Evolutionary conservation across 64 coral and sea anemone species (phyloP), one percentile per base, ranked within the genome.

Genomic region (Actinia equina): DNA sequence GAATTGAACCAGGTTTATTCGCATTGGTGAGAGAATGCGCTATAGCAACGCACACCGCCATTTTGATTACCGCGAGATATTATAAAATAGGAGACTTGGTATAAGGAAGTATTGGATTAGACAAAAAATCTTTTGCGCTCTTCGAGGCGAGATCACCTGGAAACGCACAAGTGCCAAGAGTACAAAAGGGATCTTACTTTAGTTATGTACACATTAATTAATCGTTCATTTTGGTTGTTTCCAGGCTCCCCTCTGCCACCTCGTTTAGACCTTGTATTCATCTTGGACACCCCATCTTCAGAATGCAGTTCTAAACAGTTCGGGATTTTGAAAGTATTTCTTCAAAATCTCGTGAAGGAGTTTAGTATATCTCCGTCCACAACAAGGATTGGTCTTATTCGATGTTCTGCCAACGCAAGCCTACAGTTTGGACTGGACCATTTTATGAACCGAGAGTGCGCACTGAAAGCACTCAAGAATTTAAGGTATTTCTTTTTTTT

Each of bases 351-450:
- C 14, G 54, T 63, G 19, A 42, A 22, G 10, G 83, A 85, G 54
- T 85, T 85, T 43, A 85, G 83, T 15, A 44, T 85, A n/a, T 85
- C 83, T 10, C 83, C 83, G 17, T 85, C 83, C 22, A 85, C 83
- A 44, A 85, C 83, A 85, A 54, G 83, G 26, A 45, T 85, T 26
- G 83, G 53, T 60, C 51, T 85, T 85, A 63, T 63, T 42, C 23
- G 59, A 11, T 85, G 83, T 59, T 30, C 53, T 43, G 6, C 83
- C 1, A 9, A 37, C 2, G 43, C 55, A 15, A 16, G 44, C 2
- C 20, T 85, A 43, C 83, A 85, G 30, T 85, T 41, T 63, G 83
- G 54, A 10, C 23, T 85, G 43, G 83, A 85, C 59, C 15, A 54
- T 22, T 63, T 60, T 43, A 54, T 85, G 17, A 85, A 85, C 25